Percentiles rank a stretch among this genome's conserved stretches.
phyloP scores from a whole-genome alignment of 2,888 invertebrate species.

The Tenthredo notha region DNA sequence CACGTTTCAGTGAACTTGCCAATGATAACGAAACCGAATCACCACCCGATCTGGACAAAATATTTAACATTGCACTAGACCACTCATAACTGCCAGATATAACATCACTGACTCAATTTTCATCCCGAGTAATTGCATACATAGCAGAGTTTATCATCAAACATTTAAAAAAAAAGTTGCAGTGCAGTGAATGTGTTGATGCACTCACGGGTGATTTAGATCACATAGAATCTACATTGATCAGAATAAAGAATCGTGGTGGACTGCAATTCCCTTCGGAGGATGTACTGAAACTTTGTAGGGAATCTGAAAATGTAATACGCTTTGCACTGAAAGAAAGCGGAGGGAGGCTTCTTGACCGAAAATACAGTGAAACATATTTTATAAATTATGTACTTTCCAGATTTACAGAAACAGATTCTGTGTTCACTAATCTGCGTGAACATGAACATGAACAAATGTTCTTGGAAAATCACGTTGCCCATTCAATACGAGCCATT shows the following conservation, averaged over 20 bases:
- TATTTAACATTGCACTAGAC: background rate
- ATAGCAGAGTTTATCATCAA: conserved; percentile 9
- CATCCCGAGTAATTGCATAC: background rate
- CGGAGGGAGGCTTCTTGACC: background rate
- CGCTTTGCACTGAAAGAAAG: conserved; percentile 32
- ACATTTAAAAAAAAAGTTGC: background rate
- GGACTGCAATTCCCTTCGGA: background rate
- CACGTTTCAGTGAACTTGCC: background rate
- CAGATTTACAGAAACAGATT: background rate
- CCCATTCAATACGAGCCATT: background rate
- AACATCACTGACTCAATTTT: background rate
- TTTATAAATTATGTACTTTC: background rate
- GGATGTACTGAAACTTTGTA: background rate
- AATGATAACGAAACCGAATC: background rate
- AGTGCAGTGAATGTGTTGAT: background rate
- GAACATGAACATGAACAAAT: background rate
- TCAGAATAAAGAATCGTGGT: conserved; percentile 4
- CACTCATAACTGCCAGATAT: conserved; percentile 13
- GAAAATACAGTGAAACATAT: background rate
- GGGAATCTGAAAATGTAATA: background rate
- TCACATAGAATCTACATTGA: background rate
- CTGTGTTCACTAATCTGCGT: background rate
- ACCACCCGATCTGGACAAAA: background rate
- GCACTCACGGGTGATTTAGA: background rate
- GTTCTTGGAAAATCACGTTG: background rate